Conservation (phyloP, 2,888 invertebrate species). For the Macrosoma leucophasiata region DNA sequence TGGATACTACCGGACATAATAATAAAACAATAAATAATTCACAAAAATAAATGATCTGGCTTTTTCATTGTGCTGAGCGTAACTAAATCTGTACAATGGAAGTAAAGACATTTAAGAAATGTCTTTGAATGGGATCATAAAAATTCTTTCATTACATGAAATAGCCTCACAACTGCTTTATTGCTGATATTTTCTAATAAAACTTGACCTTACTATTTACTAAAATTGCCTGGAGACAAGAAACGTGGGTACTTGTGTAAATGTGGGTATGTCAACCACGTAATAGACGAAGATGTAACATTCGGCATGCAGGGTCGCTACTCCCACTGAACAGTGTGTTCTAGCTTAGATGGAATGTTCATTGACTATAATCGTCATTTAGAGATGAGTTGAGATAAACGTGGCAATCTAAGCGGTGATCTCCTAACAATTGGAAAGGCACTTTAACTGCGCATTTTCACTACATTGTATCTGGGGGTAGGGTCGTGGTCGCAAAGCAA, state of each 20-base stretch:
- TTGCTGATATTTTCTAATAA: slow-evolving; percentile 35
- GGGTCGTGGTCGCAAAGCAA: too few species aligned
- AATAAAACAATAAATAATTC: too few species aligned
- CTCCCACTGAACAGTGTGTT: slow-evolving; percentile 42
- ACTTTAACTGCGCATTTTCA: too few species aligned
- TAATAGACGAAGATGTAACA: slow-evolving; percentile 42
- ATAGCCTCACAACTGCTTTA: slow-evolving; percentile 1
- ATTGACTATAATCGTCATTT: too few species aligned
- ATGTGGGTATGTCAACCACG: slow-evolving; percentile 33
- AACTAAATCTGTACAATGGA: too few species aligned
- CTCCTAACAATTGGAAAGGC: too few species aligned
- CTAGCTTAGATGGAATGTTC: slow-evolving; percentile 14
- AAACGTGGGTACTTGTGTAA: slow-evolving; percentile 34
- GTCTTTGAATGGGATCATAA: slow-evolving; percentile 1
- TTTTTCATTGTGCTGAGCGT: background rate
- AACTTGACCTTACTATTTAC: slow-evolving; percentile 54
- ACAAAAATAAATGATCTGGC: slow-evolving; percentile 6
- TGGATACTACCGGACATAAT: too few species aligned
- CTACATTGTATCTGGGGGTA: too few species aligned
- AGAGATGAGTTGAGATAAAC: too few species aligned
- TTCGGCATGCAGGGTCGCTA: slow-evolving; percentile 49
- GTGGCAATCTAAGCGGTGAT: too few species aligned
- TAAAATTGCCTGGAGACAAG: slow-evolving; percentile 50
- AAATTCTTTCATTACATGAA: too few species aligned
- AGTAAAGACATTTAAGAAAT: too few species aligned